Base-by-base conservation (phyloP, 2,888 invertebrate species). In the Pinctada fucata region DNA sequence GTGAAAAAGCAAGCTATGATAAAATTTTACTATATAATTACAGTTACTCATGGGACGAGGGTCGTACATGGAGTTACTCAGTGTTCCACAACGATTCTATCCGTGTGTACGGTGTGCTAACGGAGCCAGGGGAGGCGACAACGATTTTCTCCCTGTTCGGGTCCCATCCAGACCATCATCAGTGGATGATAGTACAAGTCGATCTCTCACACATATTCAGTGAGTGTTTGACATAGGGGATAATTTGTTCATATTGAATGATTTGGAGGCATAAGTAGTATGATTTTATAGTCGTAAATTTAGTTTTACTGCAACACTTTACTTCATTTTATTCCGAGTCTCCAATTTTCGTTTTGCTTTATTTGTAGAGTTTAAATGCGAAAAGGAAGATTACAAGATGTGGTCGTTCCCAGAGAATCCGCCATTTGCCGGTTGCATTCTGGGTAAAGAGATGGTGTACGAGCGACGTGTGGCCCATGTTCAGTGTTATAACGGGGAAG, bases 51-150 rank as follows among this genome's bases (percentile, higher is more conserved):
- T 95, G 95, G 0, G 96, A 97, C 90, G 97, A 97, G 92, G 97
- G 97, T 52, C 95, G 95, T 90, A 95, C 94, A 31, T 97, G 97
- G 97, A 94, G 95, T 78, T 94, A 94, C 51, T 95, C 95, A 88
- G 93, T 94, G 91, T 95, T 95, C 90, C 95, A 96, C 89, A 70
- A 78, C 0, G 75, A 70, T 49, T 95, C 96, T 91, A 94, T 97
- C 13, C 94, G 95, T 76, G 95, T 97, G n/a, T 97, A 97, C 91
- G 97, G 97, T 6, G 93, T 97, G 31, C 96, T 97, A 95, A 97
- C 97, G 0, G 97, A 97, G 90, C 97, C 97, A 0, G 97, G 97
- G n/a, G 97, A 97, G 92, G 97, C 97, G 90, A 97, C 97, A 0
- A 97, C 97, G 0, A 95, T 96, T 0, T 97, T 98, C 90, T 97